Percentiles rank a stretch among this genome's conserved stretches.
phyloP scores from a whole-genome alignment of 2,888 invertebrate genomes.

The Steromphala cineraria region DNA sequence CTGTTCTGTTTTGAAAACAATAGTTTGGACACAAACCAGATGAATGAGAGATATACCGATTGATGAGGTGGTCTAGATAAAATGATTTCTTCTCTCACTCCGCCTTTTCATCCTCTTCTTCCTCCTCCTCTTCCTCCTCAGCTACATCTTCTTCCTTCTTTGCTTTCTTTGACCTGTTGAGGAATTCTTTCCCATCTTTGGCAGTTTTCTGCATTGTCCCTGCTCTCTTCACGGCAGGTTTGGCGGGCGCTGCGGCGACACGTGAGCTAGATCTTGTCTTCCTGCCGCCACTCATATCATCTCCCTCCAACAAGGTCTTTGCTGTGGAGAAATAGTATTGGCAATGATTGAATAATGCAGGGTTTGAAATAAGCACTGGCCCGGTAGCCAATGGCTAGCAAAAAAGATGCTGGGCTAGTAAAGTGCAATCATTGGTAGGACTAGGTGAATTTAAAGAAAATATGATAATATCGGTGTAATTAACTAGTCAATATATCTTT shows the following conservation, averaged over 20 bases:
- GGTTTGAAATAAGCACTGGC: no score
- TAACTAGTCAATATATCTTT: no score
- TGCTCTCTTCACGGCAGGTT: constrained; percentile 64
- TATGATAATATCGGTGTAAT: no score
- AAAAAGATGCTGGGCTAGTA: no score
- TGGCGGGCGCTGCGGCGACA: constrained; percentile 36
- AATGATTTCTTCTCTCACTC: constrained; percentile 7
- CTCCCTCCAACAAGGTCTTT: constrained; percentile 52
- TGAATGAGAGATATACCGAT: no score
- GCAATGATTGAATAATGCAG: background rate
- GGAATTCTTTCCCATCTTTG: constrained; percentile 77
- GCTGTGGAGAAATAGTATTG: constrained; percentile 39
- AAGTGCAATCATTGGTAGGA: no score
- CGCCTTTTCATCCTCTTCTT: constrained; percentile 13
- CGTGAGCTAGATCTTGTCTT: constrained; percentile 60
- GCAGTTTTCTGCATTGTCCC: constrained; percentile 81
- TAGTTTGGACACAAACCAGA: background rate
- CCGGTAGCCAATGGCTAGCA: no score
- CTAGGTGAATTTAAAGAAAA: no score
- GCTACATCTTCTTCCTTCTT: constrained; percentile 26
- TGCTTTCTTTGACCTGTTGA: constrained; percentile 58
- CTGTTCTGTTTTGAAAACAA: background rate
- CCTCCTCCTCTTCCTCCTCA: constrained; percentile 24
- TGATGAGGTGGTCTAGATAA: no score
- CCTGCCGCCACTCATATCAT: constrained; percentile 58